Percentiles rank a stretch among this genome's conserved stretches.
phyloP scores from a whole-genome alignment of 1,140 invertebrate genomes.

The Pseudomyrmex gracilis region DNA sequence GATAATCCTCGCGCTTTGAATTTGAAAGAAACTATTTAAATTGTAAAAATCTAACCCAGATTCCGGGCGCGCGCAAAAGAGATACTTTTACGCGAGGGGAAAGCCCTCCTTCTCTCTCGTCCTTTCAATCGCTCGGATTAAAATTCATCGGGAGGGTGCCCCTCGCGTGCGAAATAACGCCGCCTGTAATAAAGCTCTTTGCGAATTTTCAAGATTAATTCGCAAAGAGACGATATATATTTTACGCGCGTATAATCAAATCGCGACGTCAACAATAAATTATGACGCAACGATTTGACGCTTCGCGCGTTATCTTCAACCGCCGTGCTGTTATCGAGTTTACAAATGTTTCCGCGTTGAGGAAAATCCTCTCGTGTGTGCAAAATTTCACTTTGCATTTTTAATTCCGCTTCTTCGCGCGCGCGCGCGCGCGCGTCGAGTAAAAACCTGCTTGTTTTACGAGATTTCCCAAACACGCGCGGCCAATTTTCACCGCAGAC shows the following conservation, averaged over 20 bases:
- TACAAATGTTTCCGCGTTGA: no score
- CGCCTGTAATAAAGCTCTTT: constrained; percentile 14
- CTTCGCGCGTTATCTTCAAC: background rate
- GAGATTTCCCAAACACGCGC: no score
- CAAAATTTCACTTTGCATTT: background rate
- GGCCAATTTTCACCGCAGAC: background rate
- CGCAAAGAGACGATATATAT: no score
- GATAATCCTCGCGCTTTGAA: constrained; percentile 50
- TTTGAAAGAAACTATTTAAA: constrained; percentile 56
- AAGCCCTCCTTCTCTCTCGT: background rate
- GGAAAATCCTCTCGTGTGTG: no score
- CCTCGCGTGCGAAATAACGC: background rate
- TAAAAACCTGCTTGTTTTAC: background rate
- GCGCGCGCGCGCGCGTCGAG: no score
- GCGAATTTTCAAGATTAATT: background rate
- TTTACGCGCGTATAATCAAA: background rate
- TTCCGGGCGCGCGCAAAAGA: constrained; percentile 10
- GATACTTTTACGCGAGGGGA: constrained; percentile 4
- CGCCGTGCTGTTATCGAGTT: no score
- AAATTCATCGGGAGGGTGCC: constrained; percentile 41
- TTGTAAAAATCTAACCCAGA: constrained; percentile 60
- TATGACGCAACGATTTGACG: background rate
- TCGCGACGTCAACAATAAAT: background rate
- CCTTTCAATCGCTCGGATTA: constrained; percentile 37
- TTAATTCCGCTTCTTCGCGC: background rate